Evolutionary conservation across 1,140 invertebrate genomes (phyloP).

Genomic region (Macrostomum lignano): DNA sequence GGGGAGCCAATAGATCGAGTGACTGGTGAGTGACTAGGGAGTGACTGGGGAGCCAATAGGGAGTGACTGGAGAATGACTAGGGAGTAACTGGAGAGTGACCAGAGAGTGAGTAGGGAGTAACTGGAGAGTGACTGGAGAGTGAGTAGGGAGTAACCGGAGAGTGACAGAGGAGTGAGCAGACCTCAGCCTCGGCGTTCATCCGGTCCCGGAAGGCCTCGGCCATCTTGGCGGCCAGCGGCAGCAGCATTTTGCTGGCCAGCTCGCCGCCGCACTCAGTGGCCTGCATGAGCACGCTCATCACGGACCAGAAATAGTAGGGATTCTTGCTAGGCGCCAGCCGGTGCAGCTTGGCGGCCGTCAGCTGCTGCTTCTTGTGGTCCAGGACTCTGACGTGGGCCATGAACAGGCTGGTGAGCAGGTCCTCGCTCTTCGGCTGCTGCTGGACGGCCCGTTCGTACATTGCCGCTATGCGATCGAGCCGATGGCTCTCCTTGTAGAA

Average conservation of each 20-base stretch:
- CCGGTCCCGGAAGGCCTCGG: slow-evolving; percentile 53
- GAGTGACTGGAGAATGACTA: too few relatives aligned
- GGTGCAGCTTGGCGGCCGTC: slow-evolving; percentile 58
- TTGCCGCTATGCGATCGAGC: slow-evolving; percentile 41
- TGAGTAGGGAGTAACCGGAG: too few relatives aligned
- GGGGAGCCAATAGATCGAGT: too few relatives aligned
- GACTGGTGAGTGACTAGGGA: too few relatives aligned
- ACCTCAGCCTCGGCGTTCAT: slow-evolving; percentile 52
- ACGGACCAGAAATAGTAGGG: slow-evolving; percentile 91
- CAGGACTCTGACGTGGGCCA: slow-evolving; percentile 61
- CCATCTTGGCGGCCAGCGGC: too few relatives aligned
- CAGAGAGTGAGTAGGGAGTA: too few relatives aligned
- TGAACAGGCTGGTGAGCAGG: slow-evolving; percentile 63
- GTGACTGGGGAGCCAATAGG: too few relatives aligned
- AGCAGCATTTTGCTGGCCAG: slow-evolving; percentile 36
- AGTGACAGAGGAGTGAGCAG: too few relatives aligned
- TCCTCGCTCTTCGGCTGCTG: slow-evolving; percentile 61
- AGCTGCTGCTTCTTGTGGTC: slow-evolving; percentile 69
- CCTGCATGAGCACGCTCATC: slow-evolving; percentile 70
- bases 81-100: too few relatives aligned
- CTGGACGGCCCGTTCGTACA: slow-evolving; percentile 61
- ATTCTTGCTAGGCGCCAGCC: slow-evolving; percentile 53
- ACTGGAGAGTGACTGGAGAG: too few relatives aligned
- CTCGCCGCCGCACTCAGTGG: slow-evolving; percentile 13
- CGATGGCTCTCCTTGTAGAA: slow-evolving; percentile 64